Evolutionary conservation across 2,113 vertebrate genomes (phyloP).

Genomic region (Cebus imitator): DNA sequence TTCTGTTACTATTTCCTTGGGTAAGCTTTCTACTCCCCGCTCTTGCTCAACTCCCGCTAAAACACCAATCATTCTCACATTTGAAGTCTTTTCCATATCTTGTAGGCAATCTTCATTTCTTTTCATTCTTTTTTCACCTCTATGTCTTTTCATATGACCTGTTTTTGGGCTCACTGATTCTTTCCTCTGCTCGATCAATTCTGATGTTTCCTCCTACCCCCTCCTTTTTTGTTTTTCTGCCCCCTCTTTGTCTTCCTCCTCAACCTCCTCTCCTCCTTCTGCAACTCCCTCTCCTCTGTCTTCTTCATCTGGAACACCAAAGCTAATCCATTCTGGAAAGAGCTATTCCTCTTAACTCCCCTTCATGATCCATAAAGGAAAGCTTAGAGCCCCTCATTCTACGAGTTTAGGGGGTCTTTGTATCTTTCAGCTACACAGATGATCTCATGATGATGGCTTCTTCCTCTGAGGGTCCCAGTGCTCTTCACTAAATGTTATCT

Average conservation of each 20-base stretch:
- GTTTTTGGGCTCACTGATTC: not conserved
- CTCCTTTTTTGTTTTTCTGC: not conserved
- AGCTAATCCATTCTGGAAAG: not conserved
- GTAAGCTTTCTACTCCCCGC: too few species aligned
- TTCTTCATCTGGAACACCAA: not conserved
- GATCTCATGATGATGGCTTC: not conserved
- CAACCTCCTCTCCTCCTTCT: not conserved
- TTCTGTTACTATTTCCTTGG: too few species aligned
- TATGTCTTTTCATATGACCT: not conserved
- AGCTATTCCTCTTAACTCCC: not conserved
- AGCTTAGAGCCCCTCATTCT: not conserved
- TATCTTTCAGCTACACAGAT: not conserved
- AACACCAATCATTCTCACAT: too few species aligned
- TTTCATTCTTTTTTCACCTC: not conserved
- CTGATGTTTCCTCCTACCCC: not conserved
- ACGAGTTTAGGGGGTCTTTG: too few species aligned
- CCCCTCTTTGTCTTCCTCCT: too few species aligned
- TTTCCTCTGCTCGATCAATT: not conserved
- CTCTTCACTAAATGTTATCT: not conserved
- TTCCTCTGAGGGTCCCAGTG: not conserved
- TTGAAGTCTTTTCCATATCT: too few species aligned
- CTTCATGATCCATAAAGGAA: not conserved
- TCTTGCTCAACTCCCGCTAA: too few species aligned
- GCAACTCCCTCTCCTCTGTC: not conserved
- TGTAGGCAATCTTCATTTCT: too few species aligned